Evolutionary conservation across 2,888 invertebrate species (phyloP).

Genomic region (Orthosia incerta): DNA sequence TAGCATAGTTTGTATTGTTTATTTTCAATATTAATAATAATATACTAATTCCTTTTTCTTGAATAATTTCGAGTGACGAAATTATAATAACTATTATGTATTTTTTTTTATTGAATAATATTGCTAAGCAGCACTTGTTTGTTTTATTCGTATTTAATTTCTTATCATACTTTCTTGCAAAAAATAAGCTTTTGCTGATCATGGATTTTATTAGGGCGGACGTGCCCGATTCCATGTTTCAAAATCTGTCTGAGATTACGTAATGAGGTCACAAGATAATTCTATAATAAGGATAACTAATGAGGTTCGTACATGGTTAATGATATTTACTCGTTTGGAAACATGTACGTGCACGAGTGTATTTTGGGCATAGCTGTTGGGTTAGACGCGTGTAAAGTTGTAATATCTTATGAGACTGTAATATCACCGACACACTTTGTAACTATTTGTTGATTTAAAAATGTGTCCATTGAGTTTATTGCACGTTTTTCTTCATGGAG

Average conservation of each 20-base stretch:
- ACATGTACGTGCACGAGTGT: slow-evolving; percentile 5
- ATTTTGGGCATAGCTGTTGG: not conserved
- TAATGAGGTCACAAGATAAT: slow-evolving; percentile 50
- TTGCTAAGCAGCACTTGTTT: too few relatives aligned
- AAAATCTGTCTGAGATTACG: slow-evolving; percentile 29
- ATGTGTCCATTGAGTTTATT: not conserved
- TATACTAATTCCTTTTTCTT: not conserved
- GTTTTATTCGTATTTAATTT: too few relatives aligned
- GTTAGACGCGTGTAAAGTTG: not conserved
- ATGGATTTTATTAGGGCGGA: slow-evolving; percentile 13
- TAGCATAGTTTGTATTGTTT: not conserved
- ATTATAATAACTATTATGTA: not conserved
- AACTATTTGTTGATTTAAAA: not conserved
- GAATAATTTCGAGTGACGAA: not conserved
- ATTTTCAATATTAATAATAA: not conserved
- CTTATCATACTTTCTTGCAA: not conserved
- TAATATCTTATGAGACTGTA: not conserved
- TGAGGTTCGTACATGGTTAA: slow-evolving; percentile 25
- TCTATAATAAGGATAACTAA: slow-evolving; percentile 34
- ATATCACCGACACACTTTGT: not conserved
- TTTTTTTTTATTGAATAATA: too few relatives aligned
- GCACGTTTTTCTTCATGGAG: not conserved
- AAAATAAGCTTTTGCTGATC: not conserved
- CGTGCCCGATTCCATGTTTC: slow-evolving; percentile 48
- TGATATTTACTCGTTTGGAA: slow-evolving; percentile 6